phyloP scores from a whole-genome alignment of 2,797 vertebrate species.

The Danio tinwini region DNA sequence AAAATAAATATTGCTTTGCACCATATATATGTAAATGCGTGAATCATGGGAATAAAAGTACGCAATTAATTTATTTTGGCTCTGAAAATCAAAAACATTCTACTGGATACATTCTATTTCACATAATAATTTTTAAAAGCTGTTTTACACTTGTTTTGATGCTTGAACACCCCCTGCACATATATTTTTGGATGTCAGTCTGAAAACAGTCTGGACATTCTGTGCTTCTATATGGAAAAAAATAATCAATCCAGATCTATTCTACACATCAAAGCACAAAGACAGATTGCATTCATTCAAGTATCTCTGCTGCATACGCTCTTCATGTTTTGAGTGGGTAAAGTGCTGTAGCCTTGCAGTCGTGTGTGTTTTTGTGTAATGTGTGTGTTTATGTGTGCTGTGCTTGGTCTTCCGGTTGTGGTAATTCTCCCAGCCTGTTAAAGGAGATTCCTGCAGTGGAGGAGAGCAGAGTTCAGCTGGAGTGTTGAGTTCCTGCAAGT shows the following conservation, averaged over 20 bases:
- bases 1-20: too few species aligned
- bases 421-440: conserved; percentile 66
- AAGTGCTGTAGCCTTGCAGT: not conserved
- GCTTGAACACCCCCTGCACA: too few species aligned
- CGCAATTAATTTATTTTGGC: too few species aligned
- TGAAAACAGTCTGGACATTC: not conserved
- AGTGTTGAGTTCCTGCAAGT: conserved; percentile 67
- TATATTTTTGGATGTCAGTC: not conserved
- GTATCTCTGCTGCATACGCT: not conserved
- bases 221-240: not conserved
- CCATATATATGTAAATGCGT: too few species aligned
- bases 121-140: too few species aligned
- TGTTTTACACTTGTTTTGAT: too few species aligned
- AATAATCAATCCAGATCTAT: not conserved
- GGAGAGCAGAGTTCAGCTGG: conserved; percentile 67
- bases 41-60: too few species aligned
- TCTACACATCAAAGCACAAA: not conserved
- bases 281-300: not conserved
- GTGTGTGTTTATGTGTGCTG: conserved; percentile 56
- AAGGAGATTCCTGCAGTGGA: conserved; percentile 69
- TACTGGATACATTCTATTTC: too few species aligned
- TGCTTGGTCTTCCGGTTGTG: conserved; percentile 67
- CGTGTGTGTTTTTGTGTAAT: not conserved
- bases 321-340: conserved; percentile 12
- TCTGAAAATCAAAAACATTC: too few species aligned